A percentile compares a stretch with the other conserved stretches of the same genome.
Conservation (phyloP, 1,140 invertebrate genomes). For the Drosophila mojavensis region DNA sequence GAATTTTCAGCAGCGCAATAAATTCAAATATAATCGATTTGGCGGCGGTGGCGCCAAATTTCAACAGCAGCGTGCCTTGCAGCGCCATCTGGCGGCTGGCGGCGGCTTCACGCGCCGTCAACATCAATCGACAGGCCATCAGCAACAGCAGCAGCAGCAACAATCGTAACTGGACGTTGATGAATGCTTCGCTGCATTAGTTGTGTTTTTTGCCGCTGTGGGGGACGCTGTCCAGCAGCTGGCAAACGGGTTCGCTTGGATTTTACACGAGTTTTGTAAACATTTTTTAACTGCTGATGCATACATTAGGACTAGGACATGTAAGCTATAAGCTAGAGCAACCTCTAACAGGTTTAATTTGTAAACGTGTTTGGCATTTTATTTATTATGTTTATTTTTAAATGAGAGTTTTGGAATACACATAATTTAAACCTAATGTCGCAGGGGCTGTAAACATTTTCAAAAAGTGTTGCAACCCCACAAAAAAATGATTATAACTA, state of each 20-base stretch:
- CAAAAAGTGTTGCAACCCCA: constrained; percentile 51
- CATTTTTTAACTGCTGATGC: constrained; percentile 71
- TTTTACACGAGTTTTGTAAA: constrained; percentile 74
- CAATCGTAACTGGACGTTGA: constrained; percentile 66
- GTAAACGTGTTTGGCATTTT: constrained; percentile 53
- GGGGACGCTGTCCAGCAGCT: neutral
- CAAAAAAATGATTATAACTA: neutral
- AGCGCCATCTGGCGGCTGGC: constrained; percentile 65
- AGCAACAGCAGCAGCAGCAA: constrained; percentile 61
- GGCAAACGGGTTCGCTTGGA: constrained; percentile 40
- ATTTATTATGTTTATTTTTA: constrained; percentile 48
- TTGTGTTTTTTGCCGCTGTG: constrained; percentile 41
- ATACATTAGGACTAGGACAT: constrained; percentile 63
- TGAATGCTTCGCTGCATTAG: constrained; percentile 44
- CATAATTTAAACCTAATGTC: constrained; percentile 15
- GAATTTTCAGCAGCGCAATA: constrained; percentile 76
- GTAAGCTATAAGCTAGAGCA: constrained; percentile 76
- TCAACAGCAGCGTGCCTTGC: constrained; percentile 65
- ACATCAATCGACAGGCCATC: constrained; percentile 48
- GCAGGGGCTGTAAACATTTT: constrained; percentile 55
- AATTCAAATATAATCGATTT: constrained; percentile 76
- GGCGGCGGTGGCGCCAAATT: constrained; percentile 53
- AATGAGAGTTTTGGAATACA: constrained; percentile 30
- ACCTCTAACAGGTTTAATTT: constrained; percentile 24
- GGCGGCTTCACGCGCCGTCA: constrained; percentile 60